phyloP scores from a whole-genome alignment of 2,113 vertebrate species.

The Rhadina sibilatrix region DNA sequence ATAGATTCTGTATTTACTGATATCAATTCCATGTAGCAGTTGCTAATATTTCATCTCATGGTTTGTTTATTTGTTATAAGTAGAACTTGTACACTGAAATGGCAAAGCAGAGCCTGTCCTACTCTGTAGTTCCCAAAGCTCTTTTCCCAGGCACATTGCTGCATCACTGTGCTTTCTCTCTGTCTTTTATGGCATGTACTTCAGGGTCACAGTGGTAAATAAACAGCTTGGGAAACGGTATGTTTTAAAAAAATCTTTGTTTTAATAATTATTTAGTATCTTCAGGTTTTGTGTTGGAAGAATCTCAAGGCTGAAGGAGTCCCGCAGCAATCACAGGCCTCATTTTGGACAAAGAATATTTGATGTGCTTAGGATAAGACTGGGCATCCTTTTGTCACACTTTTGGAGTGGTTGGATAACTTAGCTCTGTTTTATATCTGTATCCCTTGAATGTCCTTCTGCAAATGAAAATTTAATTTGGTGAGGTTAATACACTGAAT shows the following conservation, averaged over 20 bases:
- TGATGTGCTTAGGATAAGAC: neutral
- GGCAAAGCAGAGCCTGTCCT: neutral
- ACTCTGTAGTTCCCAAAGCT: neutral
- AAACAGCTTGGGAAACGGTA: neutral
- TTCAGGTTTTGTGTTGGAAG: neutral
- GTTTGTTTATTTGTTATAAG: neutral
- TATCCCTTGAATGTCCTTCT: slow-evolving; percentile 1
- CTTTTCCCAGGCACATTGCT: neutral
- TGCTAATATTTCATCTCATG: neutral
- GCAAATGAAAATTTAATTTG: slow-evolving; percentile 38
- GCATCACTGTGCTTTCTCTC: neutral
- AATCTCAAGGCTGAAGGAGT: neutral
- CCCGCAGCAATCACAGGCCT: neutral
- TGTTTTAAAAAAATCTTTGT: neutral
- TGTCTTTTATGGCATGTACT: neutral
- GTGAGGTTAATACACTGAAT: neutral
- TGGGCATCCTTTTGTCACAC: neutral
- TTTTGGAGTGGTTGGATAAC: neutral
- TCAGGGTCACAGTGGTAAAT: neutral
- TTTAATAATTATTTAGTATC: neutral
- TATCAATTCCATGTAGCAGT: neutral
- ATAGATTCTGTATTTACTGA: neutral
- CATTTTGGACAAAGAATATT: neutral
- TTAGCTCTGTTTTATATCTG: neutral
- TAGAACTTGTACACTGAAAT: neutral